Evolutionary conservation across 92 coral and sea anemone genomes (phyloP), one percentile per base, ranked within the genome.

Genomic region (Muricea muricata): DNA sequence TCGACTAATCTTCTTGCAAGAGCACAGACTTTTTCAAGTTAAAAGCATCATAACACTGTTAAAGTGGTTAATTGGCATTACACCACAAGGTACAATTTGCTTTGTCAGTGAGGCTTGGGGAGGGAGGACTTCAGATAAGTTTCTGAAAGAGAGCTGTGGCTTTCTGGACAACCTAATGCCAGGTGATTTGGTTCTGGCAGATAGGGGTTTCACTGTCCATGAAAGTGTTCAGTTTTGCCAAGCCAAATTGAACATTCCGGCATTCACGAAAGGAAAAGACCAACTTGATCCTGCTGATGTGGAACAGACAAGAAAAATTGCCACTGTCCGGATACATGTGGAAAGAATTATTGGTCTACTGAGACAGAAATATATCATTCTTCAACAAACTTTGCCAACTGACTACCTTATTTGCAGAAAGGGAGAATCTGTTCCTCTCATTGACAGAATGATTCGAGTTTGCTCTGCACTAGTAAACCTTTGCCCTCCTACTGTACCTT

Each of bases 121-220:
- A 35, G 93, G 93, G 32, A 78, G 91, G 41, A 91, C 91, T 5
- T 91, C 93, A 20, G 92, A 91, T 54, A 91, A 91, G 81, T 88
- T 37, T 81, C 61, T 88, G 23, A 84, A 92, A 24, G 92, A 84
- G 63, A 89, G 88, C 75, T 91, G 87, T 63, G 87, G 87, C 13
- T 34, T 91, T 54, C 87, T 88, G 50, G 71, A 85, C 14, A 91
- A 91, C 61, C 74, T 88, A 10, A 26, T 91, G 47, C 94, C 90
- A 42, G 88, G 94, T 47, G 94, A 91, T 82, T 47, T 84, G 75
- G 94, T 88, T 41, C 76, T 88, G 71, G 90, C 93, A 26, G 93
- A 90, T 71, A 82, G 93, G 56, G 90, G 93, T 11, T 84, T 69
- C 34, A 84, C 81, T 71, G 81, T 84, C 18, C 58, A 84, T 37